Evolutionary conservation across 2,797 vertebrate species (phyloP).

Genomic region (Trichosurus vulpecula): DNA sequence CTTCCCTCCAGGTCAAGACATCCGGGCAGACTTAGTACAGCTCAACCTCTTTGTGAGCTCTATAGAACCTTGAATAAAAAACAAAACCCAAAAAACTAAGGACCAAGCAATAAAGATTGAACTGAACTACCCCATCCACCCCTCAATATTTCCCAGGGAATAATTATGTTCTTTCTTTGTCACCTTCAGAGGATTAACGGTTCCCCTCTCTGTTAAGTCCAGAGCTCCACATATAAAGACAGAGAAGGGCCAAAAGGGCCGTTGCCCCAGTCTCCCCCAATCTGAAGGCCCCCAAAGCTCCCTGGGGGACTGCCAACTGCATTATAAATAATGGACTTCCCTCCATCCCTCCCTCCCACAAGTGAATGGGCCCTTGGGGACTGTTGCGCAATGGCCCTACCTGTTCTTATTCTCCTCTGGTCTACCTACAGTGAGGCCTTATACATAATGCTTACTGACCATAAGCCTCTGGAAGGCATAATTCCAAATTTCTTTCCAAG

Average conservation of each 20-base stretch:
- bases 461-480: background rate
- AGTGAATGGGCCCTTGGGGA: background rate
- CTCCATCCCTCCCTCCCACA: background rate
- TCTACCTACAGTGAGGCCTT: background rate
- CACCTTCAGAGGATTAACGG: background rate
- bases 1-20: background rate
- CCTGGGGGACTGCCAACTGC: background rate
- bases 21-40: background rate
- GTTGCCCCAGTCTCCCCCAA: background rate
- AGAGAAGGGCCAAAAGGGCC: background rate
- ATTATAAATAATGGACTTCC: background rate
- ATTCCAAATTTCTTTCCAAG: background rate
- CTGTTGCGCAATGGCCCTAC: background rate
- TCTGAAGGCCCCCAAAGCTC: background rate
- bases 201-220: background rate
- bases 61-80: background rate
- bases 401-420: background rate
- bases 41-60: background rate
- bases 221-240: background rate
- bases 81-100: background rate
- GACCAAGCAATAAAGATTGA: background rate
- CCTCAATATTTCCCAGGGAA: background rate
- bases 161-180: background rate
- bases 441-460: background rate
- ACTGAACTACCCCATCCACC: background rate